A percentile compares a stretch with the other conserved stretches of the same genome.
Conservation (phyloP, 2,113 vertebrate genomes). For the Ptilonorhynchus violaceus region DNA sequence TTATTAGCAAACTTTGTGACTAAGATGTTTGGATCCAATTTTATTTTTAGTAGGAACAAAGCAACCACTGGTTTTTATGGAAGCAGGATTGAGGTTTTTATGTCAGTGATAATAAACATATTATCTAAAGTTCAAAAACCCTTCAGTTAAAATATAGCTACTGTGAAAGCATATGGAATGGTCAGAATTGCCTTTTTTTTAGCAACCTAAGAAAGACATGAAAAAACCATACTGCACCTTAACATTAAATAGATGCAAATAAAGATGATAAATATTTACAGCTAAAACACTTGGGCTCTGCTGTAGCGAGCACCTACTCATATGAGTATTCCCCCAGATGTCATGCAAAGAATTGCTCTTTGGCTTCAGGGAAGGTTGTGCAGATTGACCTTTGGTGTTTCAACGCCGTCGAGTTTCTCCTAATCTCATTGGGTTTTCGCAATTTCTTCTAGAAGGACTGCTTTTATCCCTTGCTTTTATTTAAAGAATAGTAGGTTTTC, state of each 20-base stretch:
- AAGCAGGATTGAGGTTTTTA: constrained; percentile 18
- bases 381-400: neutral
- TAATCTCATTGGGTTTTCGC: neutral
- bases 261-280: neutral
- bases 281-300: neutral
- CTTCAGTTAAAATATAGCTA: neutral
- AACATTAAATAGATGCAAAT: neutral
- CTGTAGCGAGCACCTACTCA: neutral
- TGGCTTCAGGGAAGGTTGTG: neutral
- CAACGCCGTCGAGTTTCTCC: neutral
- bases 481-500: constrained; percentile 45
- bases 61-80: neutral
- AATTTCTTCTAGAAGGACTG: neutral
- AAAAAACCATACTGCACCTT: neutral
- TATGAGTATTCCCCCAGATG: neutral
- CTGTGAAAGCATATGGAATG: neutral
- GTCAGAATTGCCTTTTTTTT: neutral
- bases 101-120: neutral
- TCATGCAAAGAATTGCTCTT: neutral
- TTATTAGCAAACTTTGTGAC: neutral
- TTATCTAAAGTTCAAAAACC: neutral
- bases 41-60: constrained; percentile 12
- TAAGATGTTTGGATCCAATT: neutral
- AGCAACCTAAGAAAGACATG: neutral
- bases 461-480: constrained; percentile 37